Evolutionary conservation across 2,888 invertebrate genomes (phyloP), one percentile per base, ranked within the genome.

Genomic region (Idaea aversata): DNA sequence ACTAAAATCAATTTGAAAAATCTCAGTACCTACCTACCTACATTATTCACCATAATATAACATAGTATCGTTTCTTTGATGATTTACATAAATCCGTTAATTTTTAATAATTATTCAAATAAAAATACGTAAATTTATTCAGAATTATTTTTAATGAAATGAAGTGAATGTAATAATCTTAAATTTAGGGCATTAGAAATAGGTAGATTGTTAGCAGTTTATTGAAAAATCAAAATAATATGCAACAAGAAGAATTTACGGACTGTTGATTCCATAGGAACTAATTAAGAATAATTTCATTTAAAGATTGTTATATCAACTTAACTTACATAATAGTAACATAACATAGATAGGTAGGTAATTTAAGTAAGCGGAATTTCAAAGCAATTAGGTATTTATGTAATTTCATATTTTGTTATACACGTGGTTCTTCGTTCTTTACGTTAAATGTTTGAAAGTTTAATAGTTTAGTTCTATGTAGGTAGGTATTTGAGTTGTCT

Each of bases 281-380:
- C 47, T 47, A 47, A 47, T 47, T 47, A 47, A 59, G 16, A 25
- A 59, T 25, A 59, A 16, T 59, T 59, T 59, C 59, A 25, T 34
- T n/a, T 25, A 5, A 59, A 59, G 16, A 59, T 34, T 59, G 34
- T 59, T 59, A 59, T 59, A 59, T 59, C 34, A 59, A 25, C 34
- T 59, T 59, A 3, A 59, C 25, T 59, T 25, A 16, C 34, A 59
- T 59, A 25, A 59, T 10, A 59, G 34, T 16, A 34, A 25, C 59
- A 59, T 59, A 59, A 59, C 34, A 59, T 34, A 59, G 34, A n/a
- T 6, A 59, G 0, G 34, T 59, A 59, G 34, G 7, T 47, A 47
- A n/a, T 3, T 7, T 47, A 47, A 47, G 47, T 47, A 47, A 47
- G 47, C 10, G 47, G 10, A 47, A 47, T 47, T 47, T 10, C 47